Evolutionary conservation across 2,797 vertebrate species (phyloP), one percentile per base, ranked within the genome.

Genomic region (Pelodytes ibericus): DNA sequence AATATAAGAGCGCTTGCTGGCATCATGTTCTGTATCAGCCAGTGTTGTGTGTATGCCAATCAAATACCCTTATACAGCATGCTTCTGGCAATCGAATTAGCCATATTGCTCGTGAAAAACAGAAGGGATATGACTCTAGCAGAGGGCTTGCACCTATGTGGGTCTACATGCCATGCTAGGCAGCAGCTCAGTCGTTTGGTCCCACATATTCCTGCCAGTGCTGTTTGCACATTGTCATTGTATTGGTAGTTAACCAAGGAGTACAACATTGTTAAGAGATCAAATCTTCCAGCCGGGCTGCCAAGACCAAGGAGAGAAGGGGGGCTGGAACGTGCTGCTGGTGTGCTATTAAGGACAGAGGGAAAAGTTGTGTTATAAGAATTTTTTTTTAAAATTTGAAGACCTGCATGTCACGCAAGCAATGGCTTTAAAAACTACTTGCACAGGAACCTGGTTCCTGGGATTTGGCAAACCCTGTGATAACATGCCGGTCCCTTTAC

Each of bases 191-290:
- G 36, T 7, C 7, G 15, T 39, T 13, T 26, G 6, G 29, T 20
- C 24, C 53, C 26, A 9, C 26, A 24, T 22, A 4, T 39, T 25
- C 15, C 16, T 13, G 6, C 39, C 4, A 60, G 49, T 20, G 39
- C 47, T 36, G 27, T 26, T 60, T 64, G n/a, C 13, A 49, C 27
- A 20, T 61, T 60, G 31, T 59, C 53, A 58, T 20, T 2, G 36
- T 57, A 29, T 65, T 74, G 71, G 60, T 44, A 51, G 60, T 4
- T 3, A 41, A 44, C 31, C 62, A 74, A 29, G 5, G 36, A 41
- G 57, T 15, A 33, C 3, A 44, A 71, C 68, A 59, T 44, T 69
- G 20, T 51, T 69, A 36, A 51, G n/a, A 20, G 26, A 67, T 66
- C 63, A 41, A 22, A 65, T 57, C 61, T 73, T 49, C 24, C 20